phyloP scores from a whole-genome alignment of 2,888 invertebrate species.

The Athripsodes cinereus region DNA sequence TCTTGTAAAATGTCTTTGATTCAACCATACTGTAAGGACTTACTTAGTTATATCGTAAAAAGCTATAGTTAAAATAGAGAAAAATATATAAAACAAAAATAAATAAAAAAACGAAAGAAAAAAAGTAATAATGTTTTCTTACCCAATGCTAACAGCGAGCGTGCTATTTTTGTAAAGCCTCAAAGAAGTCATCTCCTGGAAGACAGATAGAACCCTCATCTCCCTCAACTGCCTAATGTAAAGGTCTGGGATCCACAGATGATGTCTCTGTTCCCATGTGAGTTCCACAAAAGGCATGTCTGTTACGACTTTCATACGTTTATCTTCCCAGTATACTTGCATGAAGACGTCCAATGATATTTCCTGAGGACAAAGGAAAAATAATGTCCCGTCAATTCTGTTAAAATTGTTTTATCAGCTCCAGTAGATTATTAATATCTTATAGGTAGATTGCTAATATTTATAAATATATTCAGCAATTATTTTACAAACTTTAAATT shows the following conservation, averaged over 20 bases:
- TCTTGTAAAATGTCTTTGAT: too few species aligned
- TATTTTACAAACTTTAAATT: too few species aligned
- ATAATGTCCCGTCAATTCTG: background rate
- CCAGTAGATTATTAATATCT: too few species aligned
- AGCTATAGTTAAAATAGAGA: too few species aligned
- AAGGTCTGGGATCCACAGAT: constrained; percentile 58
- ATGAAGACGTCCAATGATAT: constrained; percentile 59
- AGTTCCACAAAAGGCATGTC: constrained; percentile 51
- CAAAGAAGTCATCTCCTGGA: constrained; percentile 58
- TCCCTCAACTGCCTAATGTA: constrained; percentile 59
- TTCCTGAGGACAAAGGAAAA: constrained; percentile 40
- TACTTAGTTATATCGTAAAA: too few species aligned
- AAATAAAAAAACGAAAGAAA: too few species aligned
- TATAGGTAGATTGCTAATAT: too few species aligned
- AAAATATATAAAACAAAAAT: too few species aligned
- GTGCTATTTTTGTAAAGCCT: constrained; percentile 56
- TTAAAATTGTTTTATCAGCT: too few species aligned
- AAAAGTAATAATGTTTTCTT: constrained; percentile 30
- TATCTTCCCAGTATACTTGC: constrained; percentile 59
- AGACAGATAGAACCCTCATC: constrained; percentile 54
- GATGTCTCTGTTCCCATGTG: constrained; percentile 55
- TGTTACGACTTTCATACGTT: constrained; percentile 43
- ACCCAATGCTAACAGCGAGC: constrained; percentile 60
- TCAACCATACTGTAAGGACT: too few species aligned
- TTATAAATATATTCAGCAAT: too few species aligned